Evolutionary conservation across 2,797 vertebrate species (phyloP).

Genomic region (Enteromius mattozi): DNA sequence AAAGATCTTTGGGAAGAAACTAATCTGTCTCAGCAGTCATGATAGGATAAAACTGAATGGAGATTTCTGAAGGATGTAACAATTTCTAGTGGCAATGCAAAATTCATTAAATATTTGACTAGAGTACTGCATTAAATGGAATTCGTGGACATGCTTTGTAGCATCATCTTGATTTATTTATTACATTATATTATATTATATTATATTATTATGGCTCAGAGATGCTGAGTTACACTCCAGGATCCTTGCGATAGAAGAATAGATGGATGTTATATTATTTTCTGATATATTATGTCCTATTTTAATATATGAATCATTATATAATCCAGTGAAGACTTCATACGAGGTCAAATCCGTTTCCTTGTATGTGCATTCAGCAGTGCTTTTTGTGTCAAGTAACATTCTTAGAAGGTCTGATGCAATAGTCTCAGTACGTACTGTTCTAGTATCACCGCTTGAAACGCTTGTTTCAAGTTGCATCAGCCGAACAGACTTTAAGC

Average conservation of each 20-base stretch:
- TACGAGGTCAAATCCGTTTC: background rate
- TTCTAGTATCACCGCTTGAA: slow-evolving; percentile 60
- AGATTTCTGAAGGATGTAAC: slow-evolving; percentile 9
- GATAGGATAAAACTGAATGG: slow-evolving; percentile 13
- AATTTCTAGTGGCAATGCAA: background rate
- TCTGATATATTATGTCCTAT: background rate
- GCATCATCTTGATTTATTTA: background rate
- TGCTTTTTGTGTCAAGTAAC: background rate
- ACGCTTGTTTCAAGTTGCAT: slow-evolving; percentile 75
- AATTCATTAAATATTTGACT: slow-evolving; percentile 1
- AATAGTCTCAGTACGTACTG: slow-evolving; percentile 65
- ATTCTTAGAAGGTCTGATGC: slow-evolving; percentile 67
- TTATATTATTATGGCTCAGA: background rate
- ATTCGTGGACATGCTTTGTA: background rate
- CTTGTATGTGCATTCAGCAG: background rate
- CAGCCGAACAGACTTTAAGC: slow-evolving; percentile 66
- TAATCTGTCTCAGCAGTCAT: slow-evolving; percentile 25
- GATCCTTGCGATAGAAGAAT: background rate
- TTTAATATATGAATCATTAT: no score
- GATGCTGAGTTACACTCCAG: background rate
- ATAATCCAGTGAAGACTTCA: background rate
- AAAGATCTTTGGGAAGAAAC: slow-evolving; percentile 25
- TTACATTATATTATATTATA: background rate
- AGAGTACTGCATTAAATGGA: background rate
- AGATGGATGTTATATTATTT: background rate